A percentile compares a stretch with the other conserved stretches of the same genome.
Conservation (phyloP, 2,113 vertebrate species). For the Antidorcas marsupialis region DNA sequence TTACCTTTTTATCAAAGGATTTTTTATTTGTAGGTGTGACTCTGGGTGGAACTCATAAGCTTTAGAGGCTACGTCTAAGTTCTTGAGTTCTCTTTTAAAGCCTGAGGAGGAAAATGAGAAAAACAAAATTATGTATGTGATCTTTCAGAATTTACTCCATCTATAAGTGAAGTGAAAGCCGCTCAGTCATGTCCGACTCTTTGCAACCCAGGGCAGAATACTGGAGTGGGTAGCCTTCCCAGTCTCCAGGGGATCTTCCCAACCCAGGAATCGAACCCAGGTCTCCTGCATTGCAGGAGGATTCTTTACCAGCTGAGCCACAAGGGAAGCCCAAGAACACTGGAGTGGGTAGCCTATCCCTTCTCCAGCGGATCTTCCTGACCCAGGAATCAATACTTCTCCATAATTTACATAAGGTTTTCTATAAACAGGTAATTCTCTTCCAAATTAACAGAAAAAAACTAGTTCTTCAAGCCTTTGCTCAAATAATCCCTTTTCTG, state of each 20-base stretch:
- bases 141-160: neutral
- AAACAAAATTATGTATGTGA: neutral
- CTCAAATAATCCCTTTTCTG: neutral
- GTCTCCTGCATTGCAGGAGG: neutral
- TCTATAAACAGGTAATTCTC: neutral
- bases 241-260: neutral
- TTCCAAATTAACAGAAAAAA: neutral
- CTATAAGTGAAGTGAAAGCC: neutral
- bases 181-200: neutral
- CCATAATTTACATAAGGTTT: neutral
- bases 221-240: neutral
- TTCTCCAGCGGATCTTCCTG: neutral
- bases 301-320: neutral
- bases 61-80: conserved; percentile 72
- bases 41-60: conserved; percentile 71
- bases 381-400: neutral
- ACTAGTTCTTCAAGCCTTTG: neutral
- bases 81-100: conserved; percentile 72
- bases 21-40: conserved; percentile 77
- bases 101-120: conserved; percentile 46
- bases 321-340: neutral
- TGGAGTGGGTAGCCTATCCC: neutral
- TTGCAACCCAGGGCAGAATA: neutral
- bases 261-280: neutral
- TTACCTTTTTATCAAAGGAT: conserved; percentile 80